Evolutionary conservation across 2,113 vertebrate genomes (phyloP).

Genomic region (Geothlypis trichas): DNA sequence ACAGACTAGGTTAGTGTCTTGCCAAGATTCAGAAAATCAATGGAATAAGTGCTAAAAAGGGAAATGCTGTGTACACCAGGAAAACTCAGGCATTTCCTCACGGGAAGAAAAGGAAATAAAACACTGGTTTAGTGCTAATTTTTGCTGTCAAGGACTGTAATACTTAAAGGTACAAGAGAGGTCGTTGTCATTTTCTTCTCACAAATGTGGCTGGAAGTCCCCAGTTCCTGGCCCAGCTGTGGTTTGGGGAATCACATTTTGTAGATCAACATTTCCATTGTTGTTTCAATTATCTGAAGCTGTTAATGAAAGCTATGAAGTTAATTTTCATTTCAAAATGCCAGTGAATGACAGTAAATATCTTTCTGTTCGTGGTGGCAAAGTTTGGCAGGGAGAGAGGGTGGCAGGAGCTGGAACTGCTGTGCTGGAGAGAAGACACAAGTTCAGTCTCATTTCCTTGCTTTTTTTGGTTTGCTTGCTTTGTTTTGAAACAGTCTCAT

Average conservation of each 20-base stretch:
- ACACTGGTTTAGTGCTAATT: not conserved
- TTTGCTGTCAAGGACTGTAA: not conserved
- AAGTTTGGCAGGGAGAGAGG: not conserved
- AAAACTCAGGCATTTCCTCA: not conserved
- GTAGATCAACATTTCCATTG: not conserved
- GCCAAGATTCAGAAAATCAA: constrained; percentile 23
- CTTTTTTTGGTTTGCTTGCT: not conserved
- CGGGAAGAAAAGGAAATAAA: not conserved
- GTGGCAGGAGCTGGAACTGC: not conserved
- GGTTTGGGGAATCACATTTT: not conserved
- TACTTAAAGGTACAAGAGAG: not conserved
- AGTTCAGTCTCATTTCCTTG: not conserved
- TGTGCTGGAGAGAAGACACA: not conserved
- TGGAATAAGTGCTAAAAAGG: not conserved
- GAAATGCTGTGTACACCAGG: not conserved
- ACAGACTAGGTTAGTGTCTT: not conserved
- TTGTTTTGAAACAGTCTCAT: not conserved
- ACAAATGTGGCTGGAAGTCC: not conserved
- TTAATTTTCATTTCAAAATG: constrained; percentile 11
- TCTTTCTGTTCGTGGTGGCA: not conserved
- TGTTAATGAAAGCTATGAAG: not conserved
- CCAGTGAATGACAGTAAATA: not conserved
- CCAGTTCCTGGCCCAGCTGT: not conserved
- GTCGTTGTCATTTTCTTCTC: not conserved
- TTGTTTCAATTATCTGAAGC: not conserved